These are phyloP conservation scores for Hydroisotoma schaefferi DNA, from an alignment of 2,888 invertebrate species.

Conservation along the genomic window DNA sequence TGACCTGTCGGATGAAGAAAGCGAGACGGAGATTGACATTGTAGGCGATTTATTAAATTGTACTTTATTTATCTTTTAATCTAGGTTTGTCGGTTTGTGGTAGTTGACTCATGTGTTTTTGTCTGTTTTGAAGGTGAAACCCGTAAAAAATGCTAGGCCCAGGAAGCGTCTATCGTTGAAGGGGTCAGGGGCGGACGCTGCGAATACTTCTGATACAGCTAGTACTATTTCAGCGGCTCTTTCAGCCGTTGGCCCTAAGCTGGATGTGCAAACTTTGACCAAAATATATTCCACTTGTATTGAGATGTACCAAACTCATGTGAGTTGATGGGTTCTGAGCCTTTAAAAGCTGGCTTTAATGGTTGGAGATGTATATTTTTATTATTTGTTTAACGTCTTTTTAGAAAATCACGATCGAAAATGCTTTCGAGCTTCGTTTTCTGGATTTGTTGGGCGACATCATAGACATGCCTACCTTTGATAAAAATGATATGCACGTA, in stretches of 20 bases:
- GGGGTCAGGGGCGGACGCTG: not conserved
- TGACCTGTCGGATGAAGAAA: no score
- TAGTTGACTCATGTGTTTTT: no score
- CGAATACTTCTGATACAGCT: not conserved
- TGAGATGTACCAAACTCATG: conserved; percentile 39
- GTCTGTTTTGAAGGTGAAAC: no score
- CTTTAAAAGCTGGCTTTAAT: no score
- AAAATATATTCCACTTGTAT: conserved; percentile 41
- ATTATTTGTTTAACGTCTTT: conserved; percentile 1
- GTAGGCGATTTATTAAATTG: no score
- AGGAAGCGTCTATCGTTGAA: conserved; percentile 25
- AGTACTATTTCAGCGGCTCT: not conserved
- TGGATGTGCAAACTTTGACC: conserved; percentile 18
- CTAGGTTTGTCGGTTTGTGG: no score
- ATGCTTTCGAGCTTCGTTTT: conserved; percentile 42
- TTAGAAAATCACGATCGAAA: conserved; percentile 43
- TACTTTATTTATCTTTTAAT: no score
- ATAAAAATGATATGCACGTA: conserved; percentile 42
- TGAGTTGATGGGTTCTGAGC: no score
- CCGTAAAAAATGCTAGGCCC: no score
- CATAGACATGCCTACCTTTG: conserved; percentile 38
- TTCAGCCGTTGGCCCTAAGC: not conserved
- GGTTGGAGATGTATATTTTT: not conserved
- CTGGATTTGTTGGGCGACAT: conserved; percentile 44
- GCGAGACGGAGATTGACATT: no score